A percentile compares a stretch with the other conserved stretches of the same genome.
These are phyloP conservation scores for Brachyrhaphis roseni DNA, from an alignment of 2,797 vertebrate species.

Conservation along the genomic window DNA sequence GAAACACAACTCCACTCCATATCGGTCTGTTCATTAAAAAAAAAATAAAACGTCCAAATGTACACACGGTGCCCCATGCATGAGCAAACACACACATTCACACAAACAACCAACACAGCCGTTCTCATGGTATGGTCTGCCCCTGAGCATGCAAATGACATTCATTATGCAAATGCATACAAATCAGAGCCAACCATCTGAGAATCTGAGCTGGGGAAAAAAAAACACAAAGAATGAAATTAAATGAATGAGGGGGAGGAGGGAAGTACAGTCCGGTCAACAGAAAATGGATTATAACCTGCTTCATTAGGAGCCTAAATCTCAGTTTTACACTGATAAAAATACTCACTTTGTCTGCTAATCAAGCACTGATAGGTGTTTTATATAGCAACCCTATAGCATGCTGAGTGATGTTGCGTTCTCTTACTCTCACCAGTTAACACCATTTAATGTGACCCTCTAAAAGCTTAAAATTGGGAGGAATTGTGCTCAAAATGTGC, in stretches of 20 bases:
- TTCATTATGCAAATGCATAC: conserved; percentile 97
- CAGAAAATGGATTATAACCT: conserved; percentile 23
- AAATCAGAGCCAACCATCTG: conserved; percentile 94
- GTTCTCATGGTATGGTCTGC: conserved; percentile 90
- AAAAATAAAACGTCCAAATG: conserved; percentile 41
- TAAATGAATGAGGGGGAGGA: conserved; percentile 60
- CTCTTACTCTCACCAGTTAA: not conserved
- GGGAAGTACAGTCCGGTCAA: conserved; percentile 39
- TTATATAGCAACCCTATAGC: not conserved
- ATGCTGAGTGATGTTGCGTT: not conserved
- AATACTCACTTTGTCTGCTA: not conserved
- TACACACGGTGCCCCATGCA: conserved; percentile 54
- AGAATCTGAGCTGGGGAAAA: conserved; percentile 82
- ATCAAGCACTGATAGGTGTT: not conserved
- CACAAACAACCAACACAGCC: conserved; percentile 79
- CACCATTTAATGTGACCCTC: not conserved
- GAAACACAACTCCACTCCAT: conserved; percentile 42
- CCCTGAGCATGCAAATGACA: conserved; percentile 95
- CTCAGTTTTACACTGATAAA: not conserved
- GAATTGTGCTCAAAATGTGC: not conserved
- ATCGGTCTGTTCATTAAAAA: conserved; percentile 56
- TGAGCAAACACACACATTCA: conserved; percentile 49
- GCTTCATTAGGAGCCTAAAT: conserved; percentile 16
- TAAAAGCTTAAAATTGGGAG: not conserved
- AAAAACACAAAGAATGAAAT: conserved; percentile 75